Evolutionary conservation across 2,113 vertebrate genomes (phyloP), one percentile per base, ranked within the genome.

Genomic region (Oncorhynchus mykiss): DNA sequence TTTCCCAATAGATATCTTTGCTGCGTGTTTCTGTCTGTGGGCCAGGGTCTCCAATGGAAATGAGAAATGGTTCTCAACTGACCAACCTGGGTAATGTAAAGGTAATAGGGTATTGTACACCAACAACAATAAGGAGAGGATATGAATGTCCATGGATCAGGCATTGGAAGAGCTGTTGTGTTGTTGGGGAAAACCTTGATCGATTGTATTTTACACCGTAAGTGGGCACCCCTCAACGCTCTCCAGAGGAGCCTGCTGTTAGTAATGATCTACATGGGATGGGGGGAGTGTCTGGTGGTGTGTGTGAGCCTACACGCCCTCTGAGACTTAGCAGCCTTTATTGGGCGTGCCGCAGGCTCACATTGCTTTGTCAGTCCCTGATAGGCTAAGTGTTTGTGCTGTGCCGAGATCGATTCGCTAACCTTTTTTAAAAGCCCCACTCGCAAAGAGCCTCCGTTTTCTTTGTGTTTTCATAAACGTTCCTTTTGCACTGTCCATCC

Each of bases 331-430:
- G 24, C 62, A 29, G 54, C 73, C 72, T 85, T 77, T 80, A 76
- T 66, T 51, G 65, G 70, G 27, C 9, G 34, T 82, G 80, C 69
- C 60, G 48, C 2, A 31, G 66, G 73, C 64, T 48, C 68, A 65
- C 72, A 54, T 72, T 76, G 68, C 62, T 78, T 73, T 81, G 79
- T 87, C 79, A 83, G 39, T 68, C 39, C 75, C 8, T 71, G 54
- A 86, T 82, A n/a, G 66, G 77, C 74, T 80, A 75, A 80, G 80
- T 76, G 75, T 86, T 88, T 85, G 72, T 82, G 64, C 62, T 70
- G 68, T 49, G 31, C 70, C 82, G 62, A 22, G 29, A 78, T 86
- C 78, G 67, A 65, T 85, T 22, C 39, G 1, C 0, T 7, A 11
- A 24, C 16, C 7, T 67, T 67, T 62, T 24, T 18, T 12, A 73